Evolutionary conservation across 2,113 vertebrate genomes (phyloP), one percentile per base, ranked within the genome.

Genomic region (Odocoileus virginianus): DNA sequence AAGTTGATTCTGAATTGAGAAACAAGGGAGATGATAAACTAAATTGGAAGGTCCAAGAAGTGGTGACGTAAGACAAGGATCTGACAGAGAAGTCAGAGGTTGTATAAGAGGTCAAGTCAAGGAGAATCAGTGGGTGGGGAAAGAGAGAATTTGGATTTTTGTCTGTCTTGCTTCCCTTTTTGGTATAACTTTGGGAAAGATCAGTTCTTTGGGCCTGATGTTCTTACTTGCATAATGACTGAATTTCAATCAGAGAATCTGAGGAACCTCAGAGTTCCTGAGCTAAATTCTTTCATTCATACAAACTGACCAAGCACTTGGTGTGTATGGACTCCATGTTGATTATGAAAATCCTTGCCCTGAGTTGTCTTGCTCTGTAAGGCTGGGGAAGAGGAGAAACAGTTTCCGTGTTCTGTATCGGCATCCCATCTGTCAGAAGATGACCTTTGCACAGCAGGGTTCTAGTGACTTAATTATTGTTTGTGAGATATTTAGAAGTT

Each of bases 401-500:
- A 3, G 12, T 89, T 30, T 36, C 8, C 2, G 0, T 76, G 88
- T 25, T 76, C 43, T 33, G 5, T 33, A 16, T 45, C 76, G 43
- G 14, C 52, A 93, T 50, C 40, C 78, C 12, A 43, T 85, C 91
- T 97, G 90, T 97, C 54, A 94, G 91, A 54, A 95, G 71, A 78
- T 96, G 82, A 45, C 96, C 91, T 96, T 94, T 94, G n/a, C 91
- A 50, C 50, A 86, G 67, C 36, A 27, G 71, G 81, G 4, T 83
- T 58, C 76, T 83, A 50, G 58, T 17, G 52, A 89, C 84, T 88
- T 92, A 87, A 64, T 96, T 90, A 74, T 81, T 17, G 2, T 67
- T 78, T 86, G 71, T 43, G 58, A n/a, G 87, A 30, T 88, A 54
- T 83, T 91, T 88, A 82, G 64, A 96, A 94, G 64, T 95, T 96